Evolutionary conservation across 2,113 vertebrate species (phyloP).

Genomic region (Dunckerocampus dactyliophorus): DNA sequence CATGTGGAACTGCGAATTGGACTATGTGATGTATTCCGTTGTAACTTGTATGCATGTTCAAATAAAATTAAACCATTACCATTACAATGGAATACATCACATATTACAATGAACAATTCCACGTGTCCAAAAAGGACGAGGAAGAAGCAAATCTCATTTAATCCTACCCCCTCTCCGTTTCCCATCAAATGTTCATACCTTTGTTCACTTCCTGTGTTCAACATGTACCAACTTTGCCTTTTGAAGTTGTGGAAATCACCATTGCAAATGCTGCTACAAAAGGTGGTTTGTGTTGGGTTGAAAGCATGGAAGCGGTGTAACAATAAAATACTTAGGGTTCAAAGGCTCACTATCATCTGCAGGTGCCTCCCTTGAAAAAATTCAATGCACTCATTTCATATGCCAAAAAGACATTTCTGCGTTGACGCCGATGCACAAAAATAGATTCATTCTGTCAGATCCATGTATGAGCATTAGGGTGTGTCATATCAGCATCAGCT

Average conservation of each 20-base stretch:
- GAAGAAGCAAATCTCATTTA: no score
- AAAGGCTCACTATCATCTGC: conserved; percentile 8
- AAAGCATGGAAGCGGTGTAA: conserved; percentile 29
- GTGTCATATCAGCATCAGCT: conserved; percentile 12
- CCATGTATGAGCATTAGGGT: conserved; percentile 28
- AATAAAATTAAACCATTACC: no score
- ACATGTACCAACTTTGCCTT: conserved; percentile 8
- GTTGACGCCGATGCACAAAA: neutral
- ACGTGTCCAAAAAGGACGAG: no score
- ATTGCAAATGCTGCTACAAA: conserved; percentile 30
- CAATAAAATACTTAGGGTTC: conserved; percentile 33
- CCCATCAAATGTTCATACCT: no score
- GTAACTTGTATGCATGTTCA: no score
- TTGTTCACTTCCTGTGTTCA: no score
- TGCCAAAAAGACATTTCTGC: neutral
- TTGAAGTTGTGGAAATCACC: conserved; percentile 38
- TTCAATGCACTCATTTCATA: neutral
- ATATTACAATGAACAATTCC: no score
- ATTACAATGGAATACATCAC: no score
- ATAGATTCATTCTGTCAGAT: neutral
- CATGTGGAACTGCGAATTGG: no score
- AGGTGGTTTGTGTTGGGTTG: conserved; percentile 15
- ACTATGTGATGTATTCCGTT: no score
- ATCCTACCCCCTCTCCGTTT: no score
- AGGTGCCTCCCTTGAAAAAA: conserved; percentile 29